Evolutionary conservation across 2,888 invertebrate genomes (phyloP).

Genomic region (Dugesia japonica): DNA sequence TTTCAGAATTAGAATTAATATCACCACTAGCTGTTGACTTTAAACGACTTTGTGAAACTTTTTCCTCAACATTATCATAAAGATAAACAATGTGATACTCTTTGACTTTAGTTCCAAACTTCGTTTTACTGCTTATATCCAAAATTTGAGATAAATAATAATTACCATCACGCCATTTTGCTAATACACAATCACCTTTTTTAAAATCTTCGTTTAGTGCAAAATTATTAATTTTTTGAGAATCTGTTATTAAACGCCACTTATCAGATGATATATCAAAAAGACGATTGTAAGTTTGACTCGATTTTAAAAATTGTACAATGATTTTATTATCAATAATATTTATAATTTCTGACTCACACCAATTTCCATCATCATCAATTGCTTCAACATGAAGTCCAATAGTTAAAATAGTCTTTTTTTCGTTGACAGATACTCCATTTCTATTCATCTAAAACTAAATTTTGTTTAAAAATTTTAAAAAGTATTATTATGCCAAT

Average conservation of each 20-base stretch:
- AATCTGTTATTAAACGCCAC: background rate
- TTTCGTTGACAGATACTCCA: background rate
- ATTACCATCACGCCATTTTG: background rate
- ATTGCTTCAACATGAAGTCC: background rate
- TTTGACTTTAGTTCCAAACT: background rate
- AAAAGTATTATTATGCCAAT: too few relatives aligned
- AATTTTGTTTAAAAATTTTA: too few relatives aligned
- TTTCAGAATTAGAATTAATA: background rate
- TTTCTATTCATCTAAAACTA: slow-evolving; percentile 17
- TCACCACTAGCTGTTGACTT: background rate
- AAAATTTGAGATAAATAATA: slow-evolving; percentile 5
- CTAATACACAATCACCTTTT: background rate
- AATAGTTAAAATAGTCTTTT: background rate
- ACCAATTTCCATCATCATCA: background rate
- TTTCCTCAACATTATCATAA: slow-evolving; percentile 14
- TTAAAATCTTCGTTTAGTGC: background rate
- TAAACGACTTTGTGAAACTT: background rate
- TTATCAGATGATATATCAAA: background rate
- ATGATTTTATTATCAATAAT: background rate
- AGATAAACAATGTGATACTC: slow-evolving; percentile 5
- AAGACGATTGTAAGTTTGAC: background rate
- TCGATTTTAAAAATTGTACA: background rate
- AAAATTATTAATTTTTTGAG: background rate
- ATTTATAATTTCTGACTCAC: background rate
- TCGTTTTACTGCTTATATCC: background rate